phyloP scores from a whole-genome alignment of 2,888 invertebrate genomes.

The Eurytoma adleriae region DNA sequence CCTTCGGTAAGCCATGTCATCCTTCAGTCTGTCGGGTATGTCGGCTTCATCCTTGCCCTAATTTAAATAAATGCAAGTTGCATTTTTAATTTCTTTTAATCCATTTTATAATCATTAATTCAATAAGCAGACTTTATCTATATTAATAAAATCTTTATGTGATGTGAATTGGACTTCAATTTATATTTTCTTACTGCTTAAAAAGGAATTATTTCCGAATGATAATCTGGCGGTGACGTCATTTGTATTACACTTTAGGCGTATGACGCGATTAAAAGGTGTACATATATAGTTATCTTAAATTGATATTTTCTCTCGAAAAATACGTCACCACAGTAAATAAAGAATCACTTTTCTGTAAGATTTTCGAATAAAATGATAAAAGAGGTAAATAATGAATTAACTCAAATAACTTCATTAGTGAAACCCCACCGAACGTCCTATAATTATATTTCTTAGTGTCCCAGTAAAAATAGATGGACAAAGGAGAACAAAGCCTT shows the following conservation, averaged over 20 bases:
- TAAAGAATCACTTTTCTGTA: background rate
- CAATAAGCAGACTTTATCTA: background rate
- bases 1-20: constrained; percentile 89
- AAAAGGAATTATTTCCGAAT: background rate
- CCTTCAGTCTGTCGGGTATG: constrained; percentile 83
- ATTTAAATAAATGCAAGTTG: constrained; percentile 1
- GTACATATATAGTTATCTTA: no score
- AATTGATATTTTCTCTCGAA: no score
- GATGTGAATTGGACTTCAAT: background rate
- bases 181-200: background rate
- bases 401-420: background rate
- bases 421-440: no score
- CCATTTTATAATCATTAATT: no score
- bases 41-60: constrained; percentile 69
- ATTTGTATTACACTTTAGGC: background rate
- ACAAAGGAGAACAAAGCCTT: background rate
- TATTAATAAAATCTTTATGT: background rate
- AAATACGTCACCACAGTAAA: no score
- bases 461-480: background rate
- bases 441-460: background rate
- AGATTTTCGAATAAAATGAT: background rate
- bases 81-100: background rate
- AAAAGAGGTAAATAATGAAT: background rate
- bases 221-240: constrained; percentile 15
- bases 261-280: background rate